A percentile compares a stretch with the other conserved stretches of the same genome.
phyloP scores from a whole-genome alignment of 2,888 invertebrate species.

The Elysia crispata region DNA sequence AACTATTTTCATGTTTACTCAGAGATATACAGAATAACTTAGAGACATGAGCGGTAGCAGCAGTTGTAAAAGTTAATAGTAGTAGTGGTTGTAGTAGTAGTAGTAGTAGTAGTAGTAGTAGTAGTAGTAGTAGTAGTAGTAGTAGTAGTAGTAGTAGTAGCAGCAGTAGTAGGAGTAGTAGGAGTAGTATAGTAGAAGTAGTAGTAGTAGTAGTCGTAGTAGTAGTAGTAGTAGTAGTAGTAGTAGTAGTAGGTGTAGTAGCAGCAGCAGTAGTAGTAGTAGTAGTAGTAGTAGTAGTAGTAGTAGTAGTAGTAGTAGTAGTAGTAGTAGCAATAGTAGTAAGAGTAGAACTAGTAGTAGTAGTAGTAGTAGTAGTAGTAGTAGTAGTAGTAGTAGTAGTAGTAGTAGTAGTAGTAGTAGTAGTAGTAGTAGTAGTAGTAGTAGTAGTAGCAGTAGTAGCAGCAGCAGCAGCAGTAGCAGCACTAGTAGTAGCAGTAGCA shows the following conservation, averaged over 20 bases:
- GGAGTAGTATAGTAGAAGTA: too few species aligned
- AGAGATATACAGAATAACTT: too few species aligned
- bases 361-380: neutral
- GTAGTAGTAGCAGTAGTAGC: neutral
- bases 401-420: neutral
- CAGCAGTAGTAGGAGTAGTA: too few species aligned
- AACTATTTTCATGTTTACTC: too few species aligned
- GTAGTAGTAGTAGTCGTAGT: too few species aligned
- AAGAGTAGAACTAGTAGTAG: too few species aligned
- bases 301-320: neutral
- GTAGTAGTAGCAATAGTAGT: neutral
- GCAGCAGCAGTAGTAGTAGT: too few species aligned
- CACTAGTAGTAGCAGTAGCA: neutral
- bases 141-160: neutral
- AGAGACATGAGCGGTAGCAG: too few species aligned
- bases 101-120: too few species aligned
- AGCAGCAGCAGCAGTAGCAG: neutral
- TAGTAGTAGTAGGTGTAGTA: too few species aligned
- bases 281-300: neutral
- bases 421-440: neutral
- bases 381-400: neutral
- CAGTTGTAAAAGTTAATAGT: neutral
- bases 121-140: neutral
- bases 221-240: too few species aligned
- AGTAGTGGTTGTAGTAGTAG: too few species aligned